Evolutionary conservation across 2,797 vertebrate genomes (phyloP).

Genomic region (Gobio occitaniae): DNA sequence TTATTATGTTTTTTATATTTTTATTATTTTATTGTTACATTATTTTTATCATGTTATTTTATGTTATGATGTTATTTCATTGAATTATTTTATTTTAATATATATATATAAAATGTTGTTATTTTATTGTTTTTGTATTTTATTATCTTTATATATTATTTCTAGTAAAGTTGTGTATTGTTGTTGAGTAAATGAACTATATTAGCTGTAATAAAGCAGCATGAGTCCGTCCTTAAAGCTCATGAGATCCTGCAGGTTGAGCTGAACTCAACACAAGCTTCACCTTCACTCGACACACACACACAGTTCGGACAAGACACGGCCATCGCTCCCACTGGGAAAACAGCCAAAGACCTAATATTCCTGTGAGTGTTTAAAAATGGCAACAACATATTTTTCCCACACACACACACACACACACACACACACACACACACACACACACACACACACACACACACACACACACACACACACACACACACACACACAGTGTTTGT

Average conservation of each 20-base stretch:
- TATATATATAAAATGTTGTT: too few species aligned
- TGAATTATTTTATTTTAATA: too few species aligned
- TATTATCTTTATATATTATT: too few species aligned
- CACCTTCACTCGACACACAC: not conserved
- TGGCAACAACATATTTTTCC: constrained; percentile 22
- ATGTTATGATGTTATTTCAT: too few species aligned
- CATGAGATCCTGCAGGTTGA: not conserved
- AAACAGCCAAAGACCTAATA: not conserved
- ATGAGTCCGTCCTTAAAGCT: not conserved
- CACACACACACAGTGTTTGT: constrained; percentile 17
- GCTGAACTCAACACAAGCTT: not conserved
- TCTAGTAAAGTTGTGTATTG: not conserved
- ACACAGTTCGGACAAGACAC: not conserved
- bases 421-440: too few species aligned
- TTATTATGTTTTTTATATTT: too few species aligned
- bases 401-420: not conserved
- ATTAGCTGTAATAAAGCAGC: not conserved
- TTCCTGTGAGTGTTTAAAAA: constrained; percentile 20
- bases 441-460: too few species aligned
- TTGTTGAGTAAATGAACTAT: not conserved
- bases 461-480: not conserved
- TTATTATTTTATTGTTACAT: too few species aligned
- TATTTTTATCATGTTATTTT: too few species aligned
- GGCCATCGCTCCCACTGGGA: not conserved
- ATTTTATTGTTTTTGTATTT: too few species aligned